These are phyloP conservation scores for Ganaspis brasiliensis DNA, from an alignment of 2,888 invertebrate species.

Conservation along the genomic window DNA sequence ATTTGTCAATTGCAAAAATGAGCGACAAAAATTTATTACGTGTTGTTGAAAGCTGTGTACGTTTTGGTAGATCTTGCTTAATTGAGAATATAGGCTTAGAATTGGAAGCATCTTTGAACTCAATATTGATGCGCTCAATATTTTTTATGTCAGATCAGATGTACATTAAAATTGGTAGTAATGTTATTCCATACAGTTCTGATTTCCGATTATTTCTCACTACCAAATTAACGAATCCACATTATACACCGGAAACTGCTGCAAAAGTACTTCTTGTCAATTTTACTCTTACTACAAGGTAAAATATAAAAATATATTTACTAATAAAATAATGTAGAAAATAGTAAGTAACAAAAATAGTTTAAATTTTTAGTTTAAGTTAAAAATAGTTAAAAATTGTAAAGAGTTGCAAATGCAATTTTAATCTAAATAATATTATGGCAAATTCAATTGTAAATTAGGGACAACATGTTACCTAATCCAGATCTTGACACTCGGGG, in stretches of 20 bases:
- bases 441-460: too few relatives aligned
- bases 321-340: too few relatives aligned
- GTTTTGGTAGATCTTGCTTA: slow-evolving; percentile 88
- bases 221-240: slow-evolving; percentile 93
- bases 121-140: slow-evolving; percentile 89
- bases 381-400: too few relatives aligned
- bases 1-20: slow-evolving; percentile 87
- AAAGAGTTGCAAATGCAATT: too few relatives aligned
- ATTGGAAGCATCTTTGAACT: slow-evolving; percentile 92
- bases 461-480: too few relatives aligned
- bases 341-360: too few relatives aligned
- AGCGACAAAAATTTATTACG: slow-evolving; percentile 87
- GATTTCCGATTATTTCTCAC: slow-evolving; percentile 93
- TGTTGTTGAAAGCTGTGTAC: slow-evolving; percentile 85
- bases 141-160: slow-evolving; percentile 89
- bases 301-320: slow-evolving; percentile 39
- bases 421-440: too few relatives aligned
- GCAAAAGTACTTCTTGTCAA: slow-evolving; percentile 93
- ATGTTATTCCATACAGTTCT: slow-evolving; percentile 89
- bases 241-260: slow-evolving; percentile 93
- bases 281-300: slow-evolving; percentile 93
- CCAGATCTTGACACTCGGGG: too few relatives aligned
- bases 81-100: slow-evolving; percentile 93
- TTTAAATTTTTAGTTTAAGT: too few relatives aligned
- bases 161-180: slow-evolving; percentile 93